Evolutionary conservation across 2,113 vertebrate genomes (phyloP), one percentile per base, ranked within the genome.

Genomic region (Helogale parvula): DNA sequence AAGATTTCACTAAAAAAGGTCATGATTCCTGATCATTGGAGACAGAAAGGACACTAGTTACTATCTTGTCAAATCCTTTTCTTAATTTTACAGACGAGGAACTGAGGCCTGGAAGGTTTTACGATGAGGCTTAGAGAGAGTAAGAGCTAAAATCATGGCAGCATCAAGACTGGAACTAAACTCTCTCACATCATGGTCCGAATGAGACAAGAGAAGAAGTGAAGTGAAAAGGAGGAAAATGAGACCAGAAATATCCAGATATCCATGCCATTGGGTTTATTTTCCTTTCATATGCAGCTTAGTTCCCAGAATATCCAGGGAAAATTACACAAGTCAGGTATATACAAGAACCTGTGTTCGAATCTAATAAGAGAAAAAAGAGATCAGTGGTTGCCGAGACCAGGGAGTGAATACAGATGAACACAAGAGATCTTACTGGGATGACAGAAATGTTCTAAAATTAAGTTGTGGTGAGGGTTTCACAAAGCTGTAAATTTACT

Each of bases 11-110:
- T 7, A 38, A 63, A 88, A 97, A 93, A 88, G 45, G 27, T 63
- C 69, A 66, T 50, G 33, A 91, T 7, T 86, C 57, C 54, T 88
- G 52, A 92, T 68, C 76, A 81, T 47, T 38, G 71, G 82, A 86
- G 74, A 88, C 7, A 86, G 74, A 85, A 95, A 79, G 66, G 93
- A 93, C 54, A 83, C 69, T 19, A 79, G 52, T 38, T 72, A 93
- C 27, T 52, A 92, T 77, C 52, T 68, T 52, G n/a, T 95, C 60
- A 91, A 93, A 76, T 50, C 14, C 41, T 87, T 87, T 92, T 74
- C 87, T 69, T 76, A 85, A 83, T 93, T 96, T 96, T 95, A 81
- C 57, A 92, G 76, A 81, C 81, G 52, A 97, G 66, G n/a, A 98
- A 86, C n/a, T 88, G 41, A 52, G 45, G 25, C 66, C 83, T 90